Percentiles rank a stretch among this genome's conserved stretches.
Evolutionary conservation across 2,888 invertebrate species (phyloP).

Genomic region (Aphidius colemani): DNA sequence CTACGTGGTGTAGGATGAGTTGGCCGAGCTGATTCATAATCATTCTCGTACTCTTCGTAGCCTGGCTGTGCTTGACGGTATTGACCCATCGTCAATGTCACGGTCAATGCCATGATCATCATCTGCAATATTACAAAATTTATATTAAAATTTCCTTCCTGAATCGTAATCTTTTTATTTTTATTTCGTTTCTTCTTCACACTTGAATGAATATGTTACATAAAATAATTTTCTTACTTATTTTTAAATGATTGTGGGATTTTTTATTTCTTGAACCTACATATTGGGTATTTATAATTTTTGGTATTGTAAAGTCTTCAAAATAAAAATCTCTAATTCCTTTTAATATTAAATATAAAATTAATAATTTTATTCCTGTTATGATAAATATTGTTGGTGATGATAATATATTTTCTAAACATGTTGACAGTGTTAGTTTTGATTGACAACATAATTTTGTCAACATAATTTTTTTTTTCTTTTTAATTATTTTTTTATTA

Average conservation of each 20-base stretch:
- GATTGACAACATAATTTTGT: conserved; percentile 32
- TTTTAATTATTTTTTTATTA: background rate
- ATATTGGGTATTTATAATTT: conserved; percentile 1
- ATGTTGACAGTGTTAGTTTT: conserved; percentile 23
- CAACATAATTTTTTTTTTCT: conserved; percentile 26
- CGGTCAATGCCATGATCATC: conserved; percentile 59
- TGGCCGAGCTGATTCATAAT: conserved; percentile 49
- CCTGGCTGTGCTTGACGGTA: conserved; percentile 47
- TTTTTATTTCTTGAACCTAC: too few species aligned
- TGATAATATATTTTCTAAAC: conserved; percentile 35
- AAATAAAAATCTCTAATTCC: conserved; percentile 42
- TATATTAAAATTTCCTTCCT: too few species aligned
- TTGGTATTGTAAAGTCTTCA: conserved; percentile 34
- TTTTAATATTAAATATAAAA: conserved; percentile 41
- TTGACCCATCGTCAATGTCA: conserved; percentile 61
- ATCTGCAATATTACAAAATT: too few species aligned
- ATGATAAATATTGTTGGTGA: conserved; percentile 36
- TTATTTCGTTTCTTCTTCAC: too few species aligned
- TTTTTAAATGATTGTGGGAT: too few species aligned
- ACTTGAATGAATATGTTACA: too few species aligned
- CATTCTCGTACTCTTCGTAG: conserved; percentile 61
- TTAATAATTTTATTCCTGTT: conserved; percentile 37
- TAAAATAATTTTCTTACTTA: too few species aligned
- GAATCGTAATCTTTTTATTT: too few species aligned
- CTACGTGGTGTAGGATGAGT: conserved; percentile 58